phyloP scores from a whole-genome alignment of 1,140 invertebrate genomes.

The Camponotus pennsylvanicus region DNA sequence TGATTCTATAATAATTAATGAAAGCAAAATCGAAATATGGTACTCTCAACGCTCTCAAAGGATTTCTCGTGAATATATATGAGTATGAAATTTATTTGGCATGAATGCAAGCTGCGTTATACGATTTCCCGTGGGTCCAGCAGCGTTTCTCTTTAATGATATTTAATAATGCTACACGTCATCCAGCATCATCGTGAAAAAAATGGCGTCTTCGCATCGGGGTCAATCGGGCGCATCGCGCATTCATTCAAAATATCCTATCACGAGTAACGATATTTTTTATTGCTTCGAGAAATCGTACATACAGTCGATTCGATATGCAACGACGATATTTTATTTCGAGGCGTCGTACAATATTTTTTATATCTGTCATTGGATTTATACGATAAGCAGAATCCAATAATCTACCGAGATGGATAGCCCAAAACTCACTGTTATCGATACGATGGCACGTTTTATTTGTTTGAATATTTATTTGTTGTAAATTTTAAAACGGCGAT shows the following conservation, averaged over 20 bases:
- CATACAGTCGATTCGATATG: constrained; percentile 25
- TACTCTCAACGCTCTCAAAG: neutral
- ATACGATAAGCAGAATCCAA: constrained; percentile 58
- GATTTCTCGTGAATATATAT: constrained; percentile 5
- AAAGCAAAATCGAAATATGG: neutral
- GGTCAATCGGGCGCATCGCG: constrained; percentile 30
- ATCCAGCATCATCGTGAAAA: constrained; percentile 38
- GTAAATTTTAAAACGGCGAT: constrained; percentile 57
- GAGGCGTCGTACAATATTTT: constrained; percentile 55
- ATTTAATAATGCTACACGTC: constrained; percentile 63
- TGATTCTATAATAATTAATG: neutral
- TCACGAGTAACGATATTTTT: constrained; percentile 38
- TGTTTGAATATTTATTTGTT: constrained; percentile 42
- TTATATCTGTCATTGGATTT: constrained; percentile 54
- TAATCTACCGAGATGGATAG: constrained; percentile 54
- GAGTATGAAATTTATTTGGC: constrained; percentile 15
- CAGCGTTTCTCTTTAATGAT: constrained; percentile 71
- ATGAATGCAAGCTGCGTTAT: constrained; percentile 4
- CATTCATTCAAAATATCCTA: constrained; percentile 35
- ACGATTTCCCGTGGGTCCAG: neutral
- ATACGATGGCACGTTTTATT: constrained; percentile 55
- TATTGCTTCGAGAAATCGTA: constrained; percentile 51
- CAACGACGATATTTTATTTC: constrained; percentile 53
- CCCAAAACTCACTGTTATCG: constrained; percentile 51
- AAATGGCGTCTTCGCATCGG: constrained; percentile 40